A percentile compares a stretch with the other conserved stretches of the same genome.
Evolutionary conservation across 2,888 invertebrate species (phyloP).

Genomic region (Ophion ellenae): DNA sequence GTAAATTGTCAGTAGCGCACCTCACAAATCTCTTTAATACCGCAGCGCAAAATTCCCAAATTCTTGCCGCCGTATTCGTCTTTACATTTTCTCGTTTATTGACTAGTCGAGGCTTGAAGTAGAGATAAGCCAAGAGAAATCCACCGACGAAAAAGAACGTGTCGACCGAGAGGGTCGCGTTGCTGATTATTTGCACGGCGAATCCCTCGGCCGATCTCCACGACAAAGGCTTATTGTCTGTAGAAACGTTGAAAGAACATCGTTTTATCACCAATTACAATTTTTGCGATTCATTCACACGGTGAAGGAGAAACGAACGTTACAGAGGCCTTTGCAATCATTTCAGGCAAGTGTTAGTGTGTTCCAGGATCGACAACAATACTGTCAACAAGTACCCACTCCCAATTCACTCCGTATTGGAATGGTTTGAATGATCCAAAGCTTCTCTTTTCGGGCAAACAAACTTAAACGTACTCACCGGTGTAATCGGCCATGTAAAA

Average conservation of each 20-base stretch:
- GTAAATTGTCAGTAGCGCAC: conserved; percentile 71
- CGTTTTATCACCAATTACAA: background rate
- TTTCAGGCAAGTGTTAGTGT: too few species aligned
- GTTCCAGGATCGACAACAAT: too few species aligned
- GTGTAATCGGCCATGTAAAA: conserved; percentile 82
- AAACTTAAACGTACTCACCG: conserved; percentile 70
- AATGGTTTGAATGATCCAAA: background rate
- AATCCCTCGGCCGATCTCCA: conserved; percentile 80
- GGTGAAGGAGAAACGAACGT: too few species aligned
- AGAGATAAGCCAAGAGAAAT: conserved; percentile 77
- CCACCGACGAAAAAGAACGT: conserved; percentile 84
- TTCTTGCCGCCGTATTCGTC: conserved; percentile 62
- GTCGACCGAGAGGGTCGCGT: conserved; percentile 84
- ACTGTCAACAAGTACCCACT: too few species aligned
- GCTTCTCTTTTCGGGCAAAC: background rate
- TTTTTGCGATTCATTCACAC: background rate
- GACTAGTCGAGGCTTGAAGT: conserved; percentile 68
- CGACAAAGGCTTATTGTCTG: conserved; percentile 81
- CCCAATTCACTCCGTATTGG: too few species aligned
- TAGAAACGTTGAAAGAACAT: background rate
- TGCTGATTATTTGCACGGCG: conserved; percentile 82
- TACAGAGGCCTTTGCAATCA: too few species aligned
- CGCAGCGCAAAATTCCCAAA: conserved; percentile 70
- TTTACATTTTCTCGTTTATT: conserved; percentile 59
- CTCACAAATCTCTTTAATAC: conserved; percentile 82